Evolutionary conservation across 1,140 invertebrate genomes (phyloP).

Genomic region (Ooceraea biroi): DNA sequence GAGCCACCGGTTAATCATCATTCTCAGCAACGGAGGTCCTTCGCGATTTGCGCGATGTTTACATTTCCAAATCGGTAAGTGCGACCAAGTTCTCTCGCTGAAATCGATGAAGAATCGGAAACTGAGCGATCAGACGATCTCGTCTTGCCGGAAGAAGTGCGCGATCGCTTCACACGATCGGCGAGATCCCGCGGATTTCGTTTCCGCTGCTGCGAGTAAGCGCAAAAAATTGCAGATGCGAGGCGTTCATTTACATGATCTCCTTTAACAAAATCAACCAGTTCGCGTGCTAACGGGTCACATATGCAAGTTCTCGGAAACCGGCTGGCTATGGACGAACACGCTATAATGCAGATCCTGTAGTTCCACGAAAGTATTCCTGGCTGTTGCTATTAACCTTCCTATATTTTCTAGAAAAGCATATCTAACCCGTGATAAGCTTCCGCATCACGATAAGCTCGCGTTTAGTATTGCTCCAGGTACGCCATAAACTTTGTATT

Average conservation of each 20-base stretch:
- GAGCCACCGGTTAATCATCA: constrained; percentile 70
- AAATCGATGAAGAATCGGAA: too few relatives aligned
- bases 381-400: constrained; percentile 69
- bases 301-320: constrained; percentile 65
- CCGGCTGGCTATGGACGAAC: constrained; percentile 31
- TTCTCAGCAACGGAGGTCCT: constrained; percentile 9
- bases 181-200: constrained; percentile 21
- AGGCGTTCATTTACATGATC: constrained; percentile 64
- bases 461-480: too few relatives aligned
- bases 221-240: constrained; percentile 26
- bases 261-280: constrained; percentile 69
- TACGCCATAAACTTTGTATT: too few relatives aligned
- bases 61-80: too few relatives aligned
- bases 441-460: constrained; percentile 44
- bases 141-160: constrained; percentile 28
- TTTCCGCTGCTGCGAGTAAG: constrained; percentile 51
- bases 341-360: constrained; percentile 66
- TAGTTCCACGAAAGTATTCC: constrained; percentile 68
- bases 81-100: too few relatives aligned
- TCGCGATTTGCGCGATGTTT: too few relatives aligned
- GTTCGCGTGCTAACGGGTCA: constrained; percentile 63
- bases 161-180: constrained; percentile 28
- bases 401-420: constrained; percentile 57
- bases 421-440: constrained; percentile 32
- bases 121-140: too few relatives aligned